Base-by-base conservation (phyloP, 2,113 vertebrate species). In the Edolisoma coerulescens region DNA sequence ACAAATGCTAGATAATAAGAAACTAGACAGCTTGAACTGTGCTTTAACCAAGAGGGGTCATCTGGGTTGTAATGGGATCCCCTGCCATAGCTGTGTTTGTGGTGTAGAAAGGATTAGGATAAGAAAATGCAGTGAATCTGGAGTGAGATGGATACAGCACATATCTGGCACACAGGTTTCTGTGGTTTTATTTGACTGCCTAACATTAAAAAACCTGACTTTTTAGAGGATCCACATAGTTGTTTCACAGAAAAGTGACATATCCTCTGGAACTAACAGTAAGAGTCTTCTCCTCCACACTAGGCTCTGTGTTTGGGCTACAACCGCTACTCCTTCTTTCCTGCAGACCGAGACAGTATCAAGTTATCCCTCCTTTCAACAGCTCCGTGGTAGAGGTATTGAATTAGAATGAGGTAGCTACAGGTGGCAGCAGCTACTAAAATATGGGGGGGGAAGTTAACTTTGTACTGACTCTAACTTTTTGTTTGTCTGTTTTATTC, bases 371-470 rank as follows among this genome's bases (percentile, higher is more conserved):
- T 17, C 80, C 89, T 97, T 95, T 92, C 96, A 96, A 84, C 87
- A 94, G 44, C 77, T 87, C 87, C 67, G n/a, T 83, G 71, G 79
- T 32, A 97, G 91, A 90, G 69, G 67, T 94, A 97, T 95, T 96
- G 96, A 90, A 93, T 88, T 90, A 91, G 95, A 97, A 95, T 97
- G 92, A 96, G 84, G 74, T 60, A 80, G 80, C 39, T 97, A 84
- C 97, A 98, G 96, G 94, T 97, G 97, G 96, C 24, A 96, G 89
- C 96, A 97, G 96, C 97, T 98, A 97, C 92, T 97, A 95, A 95
- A 94, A 91, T 86, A 63, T 45, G 42, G 7, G 56, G 33, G 14
- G 7, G 4, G 16, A 0, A 0, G 10, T 24, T 47, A 59, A 71
- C 80, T 87, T 89, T 77, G 15, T 68, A 42, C 20, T 77, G 45